phyloP scores from a whole-genome alignment of 2,888 invertebrate species.

The Napeogenes sylphis region DNA sequence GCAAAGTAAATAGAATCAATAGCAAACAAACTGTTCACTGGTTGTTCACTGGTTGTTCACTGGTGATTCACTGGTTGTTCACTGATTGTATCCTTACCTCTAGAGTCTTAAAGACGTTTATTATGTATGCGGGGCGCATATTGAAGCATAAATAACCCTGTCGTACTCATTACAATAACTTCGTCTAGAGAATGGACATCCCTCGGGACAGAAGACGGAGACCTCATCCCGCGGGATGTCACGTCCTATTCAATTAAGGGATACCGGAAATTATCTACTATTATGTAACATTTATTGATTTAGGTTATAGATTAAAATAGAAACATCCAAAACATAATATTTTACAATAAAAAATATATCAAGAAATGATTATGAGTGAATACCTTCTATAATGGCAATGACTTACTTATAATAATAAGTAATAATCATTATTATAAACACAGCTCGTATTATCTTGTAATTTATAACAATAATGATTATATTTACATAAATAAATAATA shows the following conservation, averaged over 20 bases:
- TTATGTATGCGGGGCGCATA: constrained; percentile 70
- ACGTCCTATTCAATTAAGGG: constrained; percentile 68
- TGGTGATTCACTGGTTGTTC: constrained; percentile 15
- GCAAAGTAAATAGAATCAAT: constrained; percentile 8
- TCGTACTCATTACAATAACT: constrained; percentile 74
- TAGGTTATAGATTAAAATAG: constrained; percentile 2
- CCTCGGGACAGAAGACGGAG: constrained; percentile 58
- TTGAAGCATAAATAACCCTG: constrained; percentile 73
- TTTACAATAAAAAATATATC: too few relatives aligned
- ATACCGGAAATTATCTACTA: constrained; percentile 37
- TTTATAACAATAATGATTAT: too few relatives aligned
- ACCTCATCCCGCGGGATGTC: constrained; percentile 62
- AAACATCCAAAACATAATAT: not conserved
- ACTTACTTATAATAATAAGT: too few relatives aligned
- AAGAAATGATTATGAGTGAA: too few relatives aligned
- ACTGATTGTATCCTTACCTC: constrained; percentile 14
- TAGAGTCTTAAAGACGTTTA: constrained; percentile 43
- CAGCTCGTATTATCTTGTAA: too few relatives aligned
- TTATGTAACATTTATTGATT: constrained; percentile 1
- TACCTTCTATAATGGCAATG: too few relatives aligned
- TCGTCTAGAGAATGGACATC: constrained; percentile 55
- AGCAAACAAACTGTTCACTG: constrained; percentile 16
- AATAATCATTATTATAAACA: too few relatives aligned
- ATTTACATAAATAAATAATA: too few relatives aligned
- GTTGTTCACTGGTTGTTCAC: constrained; percentile 17